phyloP scores from a whole-genome alignment of 1,140 invertebrate genomes.

The Calosoma granatense region DNA sequence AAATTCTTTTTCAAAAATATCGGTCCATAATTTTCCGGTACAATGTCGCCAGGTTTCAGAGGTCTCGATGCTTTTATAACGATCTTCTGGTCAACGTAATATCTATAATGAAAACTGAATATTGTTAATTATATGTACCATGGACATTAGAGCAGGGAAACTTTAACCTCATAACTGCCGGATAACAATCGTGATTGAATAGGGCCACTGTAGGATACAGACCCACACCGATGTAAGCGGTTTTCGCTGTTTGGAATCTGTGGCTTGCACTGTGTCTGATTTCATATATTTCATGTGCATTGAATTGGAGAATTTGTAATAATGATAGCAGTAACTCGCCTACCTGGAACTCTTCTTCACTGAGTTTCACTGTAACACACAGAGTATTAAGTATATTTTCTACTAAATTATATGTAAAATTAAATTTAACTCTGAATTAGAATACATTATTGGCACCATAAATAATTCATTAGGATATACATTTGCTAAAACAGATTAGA shows the following conservation, averaged over 20 bases:
- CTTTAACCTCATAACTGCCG: slow-evolving; percentile 56
- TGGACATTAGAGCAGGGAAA: background rate
- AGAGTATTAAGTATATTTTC: background rate
- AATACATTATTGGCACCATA: background rate
- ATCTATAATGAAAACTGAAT: slow-evolving; percentile 41
- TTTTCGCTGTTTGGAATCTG: slow-evolving; percentile 43
- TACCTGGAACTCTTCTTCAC: slow-evolving; percentile 43
- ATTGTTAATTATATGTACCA: background rate
- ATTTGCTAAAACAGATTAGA: background rate
- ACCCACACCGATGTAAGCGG: slow-evolving; percentile 60
- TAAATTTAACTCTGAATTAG: background rate
- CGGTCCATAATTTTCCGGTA: slow-evolving; percentile 81
- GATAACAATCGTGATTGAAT: slow-evolving; percentile 85
- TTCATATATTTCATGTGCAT: slow-evolving; percentile 83
- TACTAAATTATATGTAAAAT: background rate
- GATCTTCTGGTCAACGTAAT: slow-evolving; percentile 64
- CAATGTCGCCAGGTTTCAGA: slow-evolving; percentile 49
- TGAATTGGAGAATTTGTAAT: slow-evolving; percentile 76
- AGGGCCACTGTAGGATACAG: slow-evolving; percentile 70
- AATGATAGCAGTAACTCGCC: slow-evolving; percentile 57
- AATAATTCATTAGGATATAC: background rate
- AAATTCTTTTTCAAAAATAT: slow-evolving; percentile 56
- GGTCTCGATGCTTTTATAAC: slow-evolving; percentile 57
- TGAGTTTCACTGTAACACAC: slow-evolving; percentile 34
- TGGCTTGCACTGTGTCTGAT: slow-evolving; percentile 40